Base-by-base conservation (phyloP, 92 coral and sea anemone species). In the Porites lobata region DNA sequence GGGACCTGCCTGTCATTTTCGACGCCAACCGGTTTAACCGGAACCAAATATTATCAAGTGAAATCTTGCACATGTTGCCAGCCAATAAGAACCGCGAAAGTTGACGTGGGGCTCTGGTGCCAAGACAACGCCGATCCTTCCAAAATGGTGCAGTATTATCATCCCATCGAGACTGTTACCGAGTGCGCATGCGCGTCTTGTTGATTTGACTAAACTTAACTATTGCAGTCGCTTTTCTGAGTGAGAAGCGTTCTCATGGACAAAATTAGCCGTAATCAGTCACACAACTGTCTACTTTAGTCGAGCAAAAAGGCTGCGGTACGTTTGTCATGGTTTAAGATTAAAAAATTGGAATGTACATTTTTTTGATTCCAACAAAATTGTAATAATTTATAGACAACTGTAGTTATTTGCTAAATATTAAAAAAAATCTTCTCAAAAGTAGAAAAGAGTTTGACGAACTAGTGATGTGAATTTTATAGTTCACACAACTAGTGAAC, bases 61-160 rank as follows among this genome's bases (percentile, higher is more conserved):
- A 7, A 61, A 32, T 86, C 90, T 5, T 90, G 93, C 70, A 90
- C 86, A 0, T 90, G 93, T 58, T 90, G 93, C 51, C 90, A 86
- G 59, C 93, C 67, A 38, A 86, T 80, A 24, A 84, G 67, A 75
- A 86, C 70, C 67, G 26, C 76, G 20, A 67, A 73, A 9, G 87
- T 90, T 17, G 75, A 66, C 64, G 93, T 90, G 21, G 93, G 84
- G n/a, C 68, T 90, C 68, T 86, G 90, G 93, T 90, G 93, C 74
- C 72, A 72, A 61, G 87, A 83, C 58, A 63, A 58, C 11, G 47
- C 24, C 59, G 61, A 85, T 19, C 93, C 93, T 9, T 68, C 84
- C 59, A 84, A 69, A 11, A 69, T 80, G 14, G 85, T 75, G 7
- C 56, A 26, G 90, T 90, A 90, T 81, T 90, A 32, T 75, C 93